Evolutionary conservation across 2,888 invertebrate species (phyloP).

Genomic region (Eucriotettix oculatus): DNA sequence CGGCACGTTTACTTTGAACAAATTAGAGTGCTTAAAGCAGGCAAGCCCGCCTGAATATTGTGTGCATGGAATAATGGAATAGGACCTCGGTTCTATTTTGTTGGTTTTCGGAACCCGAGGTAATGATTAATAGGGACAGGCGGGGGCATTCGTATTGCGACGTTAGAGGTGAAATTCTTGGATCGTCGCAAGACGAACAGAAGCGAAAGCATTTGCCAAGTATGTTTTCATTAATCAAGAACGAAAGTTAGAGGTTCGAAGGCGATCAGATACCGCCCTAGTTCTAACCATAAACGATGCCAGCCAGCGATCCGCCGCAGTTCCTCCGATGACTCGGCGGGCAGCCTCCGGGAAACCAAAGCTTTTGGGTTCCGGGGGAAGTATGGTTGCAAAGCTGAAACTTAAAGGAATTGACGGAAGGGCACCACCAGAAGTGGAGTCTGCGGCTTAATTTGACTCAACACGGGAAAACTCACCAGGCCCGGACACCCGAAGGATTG

Average conservation of each 20-base stretch:
- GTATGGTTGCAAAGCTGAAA: constrained; percentile 47
- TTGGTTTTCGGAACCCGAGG: no score
- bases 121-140: no score
- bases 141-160: no score
- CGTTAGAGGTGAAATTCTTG: no score
- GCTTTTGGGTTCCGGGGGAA: constrained; percentile 42
- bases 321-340: constrained; percentile 38
- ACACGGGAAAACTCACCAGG: no score
- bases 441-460: constrained; percentile 58
- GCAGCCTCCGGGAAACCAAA: constrained; percentile 42
- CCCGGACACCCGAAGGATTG: constrained; percentile 50
- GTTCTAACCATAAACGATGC: constrained; percentile 47
- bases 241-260: constrained; percentile 50
- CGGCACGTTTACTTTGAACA: no score
- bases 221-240: constrained; percentile 42
- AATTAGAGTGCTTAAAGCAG: no score
- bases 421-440: constrained; percentile 56
- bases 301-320: constrained; percentile 42
- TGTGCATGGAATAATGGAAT: no score
- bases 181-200: no score
- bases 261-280: constrained; percentile 50
- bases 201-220: no score
- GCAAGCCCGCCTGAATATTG: no score
- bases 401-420: constrained; percentile 47
- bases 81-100: no score